Evolutionary conservation across 2,888 invertebrate genomes (phyloP).

Genomic region (Tinea trinotella): DNA sequence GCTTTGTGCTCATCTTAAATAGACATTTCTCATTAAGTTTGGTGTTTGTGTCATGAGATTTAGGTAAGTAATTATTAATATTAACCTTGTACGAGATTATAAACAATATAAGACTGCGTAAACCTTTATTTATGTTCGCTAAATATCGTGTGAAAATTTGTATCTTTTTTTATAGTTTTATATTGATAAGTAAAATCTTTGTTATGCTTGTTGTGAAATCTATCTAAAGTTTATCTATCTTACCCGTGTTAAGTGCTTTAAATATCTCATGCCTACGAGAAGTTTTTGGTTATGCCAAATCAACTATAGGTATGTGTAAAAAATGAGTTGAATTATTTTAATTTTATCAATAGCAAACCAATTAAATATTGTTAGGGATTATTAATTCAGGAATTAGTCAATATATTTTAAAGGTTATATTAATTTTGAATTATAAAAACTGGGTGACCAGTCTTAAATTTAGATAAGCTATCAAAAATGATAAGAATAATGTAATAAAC

Average conservation of each 20-base stretch:
- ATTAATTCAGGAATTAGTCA: too few species aligned
- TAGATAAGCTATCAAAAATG: not conserved
- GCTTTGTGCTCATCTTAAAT: constrained; percentile 6
- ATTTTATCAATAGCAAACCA: too few species aligned
- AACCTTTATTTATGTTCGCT: not conserved
- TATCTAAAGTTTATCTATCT: not conserved
- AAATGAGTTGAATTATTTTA: too few species aligned
- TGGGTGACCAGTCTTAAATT: not conserved
- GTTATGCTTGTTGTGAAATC: constrained; percentile 5
- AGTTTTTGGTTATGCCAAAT: too few species aligned
- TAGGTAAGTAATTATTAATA: not conserved
- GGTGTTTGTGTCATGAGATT: constrained; percentile 10
- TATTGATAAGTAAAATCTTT: not conserved
- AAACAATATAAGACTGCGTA: not conserved
- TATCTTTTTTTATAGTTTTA: not conserved
- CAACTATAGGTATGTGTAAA: too few species aligned
- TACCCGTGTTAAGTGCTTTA: not conserved
- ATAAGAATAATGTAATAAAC: not conserved
- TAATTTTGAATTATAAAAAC: too few species aligned
- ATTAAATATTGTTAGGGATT: too few species aligned
- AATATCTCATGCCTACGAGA: not conserved
- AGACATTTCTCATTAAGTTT: not conserved
- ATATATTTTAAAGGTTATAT: too few species aligned
- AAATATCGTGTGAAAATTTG: not conserved
- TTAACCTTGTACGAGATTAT: not conserved